A percentile compares a stretch with the other conserved stretches of the same genome.
Evolutionary conservation across 2,888 invertebrate species (phyloP).

Genomic region (Leptopilina syphax): DNA sequence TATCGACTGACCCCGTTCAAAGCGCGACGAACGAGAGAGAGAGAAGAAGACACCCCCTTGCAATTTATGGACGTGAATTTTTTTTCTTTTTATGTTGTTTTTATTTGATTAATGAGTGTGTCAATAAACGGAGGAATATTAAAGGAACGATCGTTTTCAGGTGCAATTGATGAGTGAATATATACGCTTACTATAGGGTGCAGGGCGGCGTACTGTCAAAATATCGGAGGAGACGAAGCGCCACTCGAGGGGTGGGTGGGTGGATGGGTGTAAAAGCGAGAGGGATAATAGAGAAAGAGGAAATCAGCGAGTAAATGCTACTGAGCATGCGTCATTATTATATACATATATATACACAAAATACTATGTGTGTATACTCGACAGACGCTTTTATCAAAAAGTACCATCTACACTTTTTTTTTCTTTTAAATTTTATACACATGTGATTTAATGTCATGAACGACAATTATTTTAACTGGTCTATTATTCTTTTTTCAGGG

Average conservation of each 20-base stretch:
- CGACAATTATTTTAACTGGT: too few relatives aligned
- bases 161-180: slow-evolving; percentile 1
- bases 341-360: slow-evolving; percentile 18
- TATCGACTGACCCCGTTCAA: slow-evolving; percentile 67
- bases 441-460: too few relatives aligned
- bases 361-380: too few relatives aligned
- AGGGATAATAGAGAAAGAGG: slow-evolving; percentile 43
- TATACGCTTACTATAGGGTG: slow-evolving; percentile 53
- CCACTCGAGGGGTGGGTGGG: slow-evolving; percentile 30
- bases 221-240: slow-evolving; percentile 58
- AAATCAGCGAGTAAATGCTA: slow-evolving; percentile 52
- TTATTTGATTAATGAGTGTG: background rate
- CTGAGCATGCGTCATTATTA: slow-evolving; percentile 67
- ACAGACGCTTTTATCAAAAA: background rate
- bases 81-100: background rate
- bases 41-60: background rate
- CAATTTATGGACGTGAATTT: too few relatives aligned
- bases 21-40: slow-evolving; percentile 4
- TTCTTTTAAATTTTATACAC: too few relatives aligned
- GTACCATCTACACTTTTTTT: too few relatives aligned
- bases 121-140: slow-evolving; percentile 9
- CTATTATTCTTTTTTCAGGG: too few relatives aligned
- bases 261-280: slow-evolving; percentile 33
- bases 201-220: slow-evolving; percentile 69
- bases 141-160: background rate